phyloP scores from a whole-genome alignment of 1,140 invertebrate species.

The Diabrotica virgifera region DNA sequence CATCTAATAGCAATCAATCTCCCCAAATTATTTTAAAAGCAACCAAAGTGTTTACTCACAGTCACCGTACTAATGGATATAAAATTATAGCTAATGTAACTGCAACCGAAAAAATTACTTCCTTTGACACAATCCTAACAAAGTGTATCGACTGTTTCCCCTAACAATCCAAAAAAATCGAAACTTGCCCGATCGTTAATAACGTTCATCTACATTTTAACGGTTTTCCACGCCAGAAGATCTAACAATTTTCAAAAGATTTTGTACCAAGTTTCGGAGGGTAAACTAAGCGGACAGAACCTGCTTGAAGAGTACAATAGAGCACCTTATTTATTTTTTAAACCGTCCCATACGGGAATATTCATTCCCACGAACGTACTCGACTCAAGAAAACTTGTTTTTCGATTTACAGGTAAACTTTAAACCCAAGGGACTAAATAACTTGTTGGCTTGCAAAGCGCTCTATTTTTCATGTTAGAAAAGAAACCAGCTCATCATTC shows the following conservation, averaged over 20 bases:
- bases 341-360: slow-evolving; percentile 25
- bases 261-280: slow-evolving; percentile 21
- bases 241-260: slow-evolving; percentile 21
- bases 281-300: slow-evolving; percentile 23
- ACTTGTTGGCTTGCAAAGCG: slow-evolving; percentile 1
- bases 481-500: not conserved
- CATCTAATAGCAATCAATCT: too few species aligned
- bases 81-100: slow-evolving; percentile 1
- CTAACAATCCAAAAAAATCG: slow-evolving; percentile 16
- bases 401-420: slow-evolving; percentile 28
- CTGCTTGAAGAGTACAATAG: slow-evolving; percentile 21
- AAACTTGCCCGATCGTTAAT: slow-evolving; percentile 19
- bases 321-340: slow-evolving; percentile 29
- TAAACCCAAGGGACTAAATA: not conserved
- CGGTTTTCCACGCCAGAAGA: slow-evolving; percentile 18
- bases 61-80: not conserved
- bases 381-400: slow-evolving; percentile 26
- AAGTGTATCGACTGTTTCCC: slow-evolving; percentile 8
- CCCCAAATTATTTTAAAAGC: too few species aligned
- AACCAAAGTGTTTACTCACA: too few species aligned
- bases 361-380: slow-evolving; percentile 23
- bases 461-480: slow-evolving; percentile 5
- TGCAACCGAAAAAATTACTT: not conserved
- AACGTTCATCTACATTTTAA: slow-evolving; percentile 25
- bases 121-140: not conserved